Evolutionary conservation across 2,113 vertebrate species (phyloP), one percentile per base, ranked within the genome.

Genomic region (Taxidea taxus): DNA sequence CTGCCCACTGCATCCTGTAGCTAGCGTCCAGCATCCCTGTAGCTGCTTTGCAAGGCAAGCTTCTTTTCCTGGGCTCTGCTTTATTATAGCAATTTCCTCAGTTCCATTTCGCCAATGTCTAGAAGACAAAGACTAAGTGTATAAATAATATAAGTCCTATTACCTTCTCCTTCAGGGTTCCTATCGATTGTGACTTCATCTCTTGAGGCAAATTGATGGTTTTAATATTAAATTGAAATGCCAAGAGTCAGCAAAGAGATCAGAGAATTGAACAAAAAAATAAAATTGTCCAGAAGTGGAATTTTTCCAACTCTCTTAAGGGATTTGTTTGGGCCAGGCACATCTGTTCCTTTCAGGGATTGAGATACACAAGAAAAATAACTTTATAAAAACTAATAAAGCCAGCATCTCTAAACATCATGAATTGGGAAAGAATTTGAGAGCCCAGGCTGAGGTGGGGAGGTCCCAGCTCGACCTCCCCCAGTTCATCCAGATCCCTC

Each of bases 191-290:
- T 78, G 80, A 93, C 70, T 97, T 97, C 92, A 95, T 92, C 81
- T 97, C 95, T 87, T 94, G 75, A 96, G 86, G 87, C 37, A 90
- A 96, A 94, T 84, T 74, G 74, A 97, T 97, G 97, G 74, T 54
- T 80, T 96, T 97, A 91, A 97, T 97, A 94, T 80, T 95, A 96
- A 96, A 62, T 15, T 31, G 60, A 95, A 96, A 96, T 91, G 80
- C 47, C 54, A 87, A 37, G 87, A 87, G 78, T 93, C 80, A 91
- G 87, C 27, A 80, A 97, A 94, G 68, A 88, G 51, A 96, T 95
- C 13, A 70, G 70, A 89, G 77, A 97, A 81, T 54, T 21, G 23
- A 96, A 29, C 13, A 77, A 77, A 66, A 96, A 62, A 82, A 70
- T 27, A 77, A 94, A 94, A 91, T 84, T 91, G 47, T 77, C 31